Evolutionary conservation across 2,888 invertebrate genomes (phyloP).

Genomic region (Agriotes lineatus): DNA sequence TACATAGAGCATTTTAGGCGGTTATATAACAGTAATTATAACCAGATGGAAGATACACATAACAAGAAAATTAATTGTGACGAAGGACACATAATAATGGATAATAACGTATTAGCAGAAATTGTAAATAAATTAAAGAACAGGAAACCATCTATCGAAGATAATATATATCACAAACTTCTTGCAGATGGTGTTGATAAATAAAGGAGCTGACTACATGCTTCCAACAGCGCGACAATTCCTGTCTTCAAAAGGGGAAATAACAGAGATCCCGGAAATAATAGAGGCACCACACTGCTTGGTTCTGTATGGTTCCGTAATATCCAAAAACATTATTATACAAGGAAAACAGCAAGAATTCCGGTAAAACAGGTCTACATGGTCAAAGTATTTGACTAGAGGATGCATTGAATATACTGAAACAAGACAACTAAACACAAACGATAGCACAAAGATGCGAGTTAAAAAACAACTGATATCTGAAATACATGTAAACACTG

Average conservation of each 20-base stretch:
- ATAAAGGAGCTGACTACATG: background rate
- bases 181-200: background rate
- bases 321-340: background rate
- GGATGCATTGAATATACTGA: too few species aligned
- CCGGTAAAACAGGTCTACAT: background rate
- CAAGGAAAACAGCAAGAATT: background rate
- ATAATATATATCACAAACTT: background rate
- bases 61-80: background rate
- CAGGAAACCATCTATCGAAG: too few species aligned
- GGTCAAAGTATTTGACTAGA: too few species aligned
- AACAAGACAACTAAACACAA: background rate
- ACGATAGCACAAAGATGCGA: background rate
- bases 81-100: background rate
- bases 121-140: background rate
- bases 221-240: background rate
- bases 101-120: background rate
- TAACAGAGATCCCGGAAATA: background rate
- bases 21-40: too few species aligned
- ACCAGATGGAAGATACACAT: background rate
- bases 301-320: background rate
- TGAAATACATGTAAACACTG: background rate
- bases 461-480: background rate
- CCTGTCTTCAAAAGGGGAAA: background rate
- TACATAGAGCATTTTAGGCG: too few species aligned
- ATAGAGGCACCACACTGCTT: background rate